Evolutionary conservation across 2,113 vertebrate genomes (phyloP).

Genomic region (Chamaea fasciata): DNA sequence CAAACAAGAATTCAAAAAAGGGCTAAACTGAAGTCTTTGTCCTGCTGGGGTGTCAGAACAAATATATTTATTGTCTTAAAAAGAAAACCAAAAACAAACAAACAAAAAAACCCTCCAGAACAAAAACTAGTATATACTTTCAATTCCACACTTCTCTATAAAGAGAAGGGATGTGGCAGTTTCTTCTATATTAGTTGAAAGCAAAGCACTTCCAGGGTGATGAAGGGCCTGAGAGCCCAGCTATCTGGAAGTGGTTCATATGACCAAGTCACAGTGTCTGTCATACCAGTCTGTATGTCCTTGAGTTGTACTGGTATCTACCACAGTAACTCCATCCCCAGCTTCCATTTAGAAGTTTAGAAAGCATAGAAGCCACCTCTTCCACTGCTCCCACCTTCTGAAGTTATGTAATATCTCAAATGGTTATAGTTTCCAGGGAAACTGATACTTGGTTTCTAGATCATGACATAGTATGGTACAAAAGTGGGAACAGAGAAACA

Average conservation of each 20-base stretch:
- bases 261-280: background rate
- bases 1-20: background rate
- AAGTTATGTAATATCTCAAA: background rate
- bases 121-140: background rate
- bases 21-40: background rate
- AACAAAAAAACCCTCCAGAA: background rate
- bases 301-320: background rate
- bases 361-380: background rate
- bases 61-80: background rate
- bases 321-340: background rate
- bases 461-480: background rate
- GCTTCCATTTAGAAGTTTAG: background rate
- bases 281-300: background rate
- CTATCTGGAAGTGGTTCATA: background rate
- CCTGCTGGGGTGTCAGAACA: background rate
- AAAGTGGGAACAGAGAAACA: background rate
- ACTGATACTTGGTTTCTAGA: conserved; percentile 5
- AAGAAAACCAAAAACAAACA: background rate
- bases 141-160: background rate
- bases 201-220: background rate
- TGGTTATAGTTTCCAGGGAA: conserved; percentile 40
- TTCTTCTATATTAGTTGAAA: background rate
- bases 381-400: background rate
- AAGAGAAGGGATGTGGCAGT: background rate
- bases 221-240: background rate